Conservation (phyloP, 2,888 invertebrate species). For the Agapetus fuscipes region DNA sequence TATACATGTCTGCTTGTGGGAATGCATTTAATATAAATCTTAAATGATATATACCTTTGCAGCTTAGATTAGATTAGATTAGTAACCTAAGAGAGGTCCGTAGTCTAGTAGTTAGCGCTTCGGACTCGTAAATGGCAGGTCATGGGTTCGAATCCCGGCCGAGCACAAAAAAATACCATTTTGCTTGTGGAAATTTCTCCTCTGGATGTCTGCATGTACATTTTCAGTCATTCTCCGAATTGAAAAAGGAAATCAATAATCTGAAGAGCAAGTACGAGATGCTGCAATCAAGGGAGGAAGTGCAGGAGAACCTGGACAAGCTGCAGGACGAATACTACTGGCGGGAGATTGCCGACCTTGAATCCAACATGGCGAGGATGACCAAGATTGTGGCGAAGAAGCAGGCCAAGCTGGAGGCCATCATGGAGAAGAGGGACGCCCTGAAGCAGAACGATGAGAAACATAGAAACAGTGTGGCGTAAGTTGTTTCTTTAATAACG, state of each 20-base stretch:
- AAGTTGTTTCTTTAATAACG: slow-evolving; percentile 23
- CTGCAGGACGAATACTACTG: slow-evolving; percentile 49
- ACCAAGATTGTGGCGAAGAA: slow-evolving; percentile 34
- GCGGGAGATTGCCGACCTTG: slow-evolving; percentile 38
- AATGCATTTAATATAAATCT: too few relatives aligned
- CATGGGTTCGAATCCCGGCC: too few relatives aligned
- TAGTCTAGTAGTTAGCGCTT: too few relatives aligned
- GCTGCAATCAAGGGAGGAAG: slow-evolving; percentile 44
- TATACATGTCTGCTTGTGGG: too few relatives aligned
- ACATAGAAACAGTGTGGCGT: slow-evolving; percentile 38
- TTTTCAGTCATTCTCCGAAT: slow-evolving; percentile 31
- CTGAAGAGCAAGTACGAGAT: slow-evolving; percentile 46
- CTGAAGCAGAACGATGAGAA: slow-evolving; percentile 32
- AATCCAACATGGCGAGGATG: slow-evolving; percentile 26
- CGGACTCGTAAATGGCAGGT: too few relatives aligned
- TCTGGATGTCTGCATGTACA: too few relatives aligned
- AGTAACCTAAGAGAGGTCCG: too few relatives aligned
- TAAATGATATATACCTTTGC: too few relatives aligned
- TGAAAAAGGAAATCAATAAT: slow-evolving; percentile 41
- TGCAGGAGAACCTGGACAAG: slow-evolving; percentile 35
- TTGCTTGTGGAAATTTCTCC: too few relatives aligned
- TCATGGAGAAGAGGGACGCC: slow-evolving; percentile 30
- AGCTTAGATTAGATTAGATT: too few relatives aligned
- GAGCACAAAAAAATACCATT: too few relatives aligned
- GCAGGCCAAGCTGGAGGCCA: slow-evolving; percentile 34